Evolutionary conservation across 2,888 invertebrate genomes (phyloP).

Genomic region (Lepeophtheirus nordmannii): DNA sequence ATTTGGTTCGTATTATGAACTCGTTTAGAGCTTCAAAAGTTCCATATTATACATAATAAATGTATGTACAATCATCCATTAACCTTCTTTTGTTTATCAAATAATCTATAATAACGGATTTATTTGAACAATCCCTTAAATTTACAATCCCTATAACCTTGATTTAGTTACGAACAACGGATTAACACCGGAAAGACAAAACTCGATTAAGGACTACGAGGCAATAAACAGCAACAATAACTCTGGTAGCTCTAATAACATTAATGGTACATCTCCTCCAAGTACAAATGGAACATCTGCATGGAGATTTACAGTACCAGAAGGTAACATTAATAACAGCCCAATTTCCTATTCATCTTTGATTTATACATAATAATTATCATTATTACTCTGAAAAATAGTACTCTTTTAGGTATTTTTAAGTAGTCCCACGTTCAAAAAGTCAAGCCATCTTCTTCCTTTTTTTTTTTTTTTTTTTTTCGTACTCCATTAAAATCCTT

Average conservation of each 20-base stretch:
- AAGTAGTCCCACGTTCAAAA: neutral
- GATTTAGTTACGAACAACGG: slow-evolving; percentile 6
- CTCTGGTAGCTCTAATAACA: neutral
- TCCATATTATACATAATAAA: too few species aligned
- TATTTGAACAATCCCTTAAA: neutral
- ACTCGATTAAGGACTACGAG: slow-evolving; percentile 5
- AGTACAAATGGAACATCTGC: neutral
- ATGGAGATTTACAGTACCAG: neutral
- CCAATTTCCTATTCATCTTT: too few species aligned
- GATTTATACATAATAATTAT: too few species aligned
- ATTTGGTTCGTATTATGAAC: too few species aligned
- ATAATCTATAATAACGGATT: neutral
- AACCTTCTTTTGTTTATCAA: neutral
- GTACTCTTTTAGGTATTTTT: neutral
- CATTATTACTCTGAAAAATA: too few species aligned
- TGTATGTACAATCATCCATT: too few species aligned
- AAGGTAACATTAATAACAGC: neutral
- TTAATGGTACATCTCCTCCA: slow-evolving; percentile 4
- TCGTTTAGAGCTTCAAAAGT: too few species aligned
- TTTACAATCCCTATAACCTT: neutral
- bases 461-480: neutral
- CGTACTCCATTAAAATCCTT: neutral
- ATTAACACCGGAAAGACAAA: neutral
- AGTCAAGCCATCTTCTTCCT: neutral
- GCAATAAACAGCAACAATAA: slow-evolving; percentile 4